A percentile compares a stretch with the other conserved stretches of the same genome.
Conservation (phyloP, 2,113 vertebrate genomes). For the Sylvilagus bachmani region DNA sequence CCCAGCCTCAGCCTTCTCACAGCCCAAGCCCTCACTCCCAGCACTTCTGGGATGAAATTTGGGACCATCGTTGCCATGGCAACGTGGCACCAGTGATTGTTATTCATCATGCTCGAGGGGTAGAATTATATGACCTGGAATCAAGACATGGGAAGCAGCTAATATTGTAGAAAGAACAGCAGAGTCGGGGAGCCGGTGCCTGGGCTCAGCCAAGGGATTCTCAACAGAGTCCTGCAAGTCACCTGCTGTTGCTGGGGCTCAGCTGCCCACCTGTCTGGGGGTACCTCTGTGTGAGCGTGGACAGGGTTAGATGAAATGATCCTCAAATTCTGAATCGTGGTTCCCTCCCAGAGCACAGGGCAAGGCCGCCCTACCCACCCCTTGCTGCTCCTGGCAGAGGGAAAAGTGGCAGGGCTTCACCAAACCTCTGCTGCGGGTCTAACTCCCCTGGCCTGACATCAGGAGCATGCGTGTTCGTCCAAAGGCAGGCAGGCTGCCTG, state of each 20-base stretch:
- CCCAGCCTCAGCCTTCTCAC: neutral
- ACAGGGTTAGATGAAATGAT: neutral
- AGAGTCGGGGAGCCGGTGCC: rapidly evolving
- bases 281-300: neutral
- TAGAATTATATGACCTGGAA: constrained; percentile 71
- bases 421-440: neutral
- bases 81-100: constrained; percentile 54
- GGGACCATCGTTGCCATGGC: constrained; percentile 58
- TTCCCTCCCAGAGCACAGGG: neutral
- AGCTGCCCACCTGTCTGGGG: neutral
- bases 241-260: neutral
- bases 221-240: neutral
- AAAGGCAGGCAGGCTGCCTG: neutral
- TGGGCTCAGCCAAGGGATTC: neutral
- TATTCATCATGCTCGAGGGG: constrained; percentile 46
- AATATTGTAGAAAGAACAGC: neutral
- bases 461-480: neutral
- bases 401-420: neutral
- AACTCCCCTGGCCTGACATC: neutral
- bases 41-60: constrained; percentile 57
- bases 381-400: neutral
- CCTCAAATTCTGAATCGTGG: neutral
- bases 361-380: neutral
- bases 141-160: neutral
- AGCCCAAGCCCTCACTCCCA: neutral